phyloP scores from a whole-genome alignment of 2,113 vertebrate species.

The Labeo rohita region DNA sequence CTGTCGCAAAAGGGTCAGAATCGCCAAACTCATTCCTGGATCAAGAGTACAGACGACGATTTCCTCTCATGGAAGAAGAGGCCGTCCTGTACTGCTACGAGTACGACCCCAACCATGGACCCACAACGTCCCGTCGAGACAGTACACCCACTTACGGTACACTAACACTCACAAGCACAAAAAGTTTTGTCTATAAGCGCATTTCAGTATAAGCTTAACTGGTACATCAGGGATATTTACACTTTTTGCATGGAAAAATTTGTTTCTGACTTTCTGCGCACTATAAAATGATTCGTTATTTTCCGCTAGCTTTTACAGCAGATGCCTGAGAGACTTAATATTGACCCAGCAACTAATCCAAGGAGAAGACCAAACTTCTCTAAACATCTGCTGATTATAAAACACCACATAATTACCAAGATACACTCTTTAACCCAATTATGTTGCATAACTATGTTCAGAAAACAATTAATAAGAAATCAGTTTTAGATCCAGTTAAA shows the following conservation, averaged over 20 bases:
- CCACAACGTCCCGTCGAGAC: constrained; percentile 82
- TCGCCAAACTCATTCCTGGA: constrained; percentile 99
- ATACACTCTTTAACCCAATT: neutral
- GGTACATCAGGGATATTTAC: neutral
- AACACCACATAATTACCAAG: neutral
- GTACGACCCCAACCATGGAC: constrained; percentile 85
- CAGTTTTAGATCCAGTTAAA: neutral
- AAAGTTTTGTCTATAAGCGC: neutral
- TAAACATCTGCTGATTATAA: constrained; percentile 11
- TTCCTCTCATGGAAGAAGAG: constrained; percentile 92
- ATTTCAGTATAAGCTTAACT: neutral
- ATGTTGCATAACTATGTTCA: neutral
- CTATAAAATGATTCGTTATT: neutral
- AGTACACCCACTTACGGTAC: constrained; percentile 94
- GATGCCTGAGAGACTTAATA: constrained; percentile 5
- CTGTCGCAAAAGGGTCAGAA: constrained; percentile 90
- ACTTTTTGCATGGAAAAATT: neutral
- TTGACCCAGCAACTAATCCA: neutral
- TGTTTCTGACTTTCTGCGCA: constrained; percentile 3
- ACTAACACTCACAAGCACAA: constrained; percentile 19
- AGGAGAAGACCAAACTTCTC: neutral
- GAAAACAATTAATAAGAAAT: neutral
- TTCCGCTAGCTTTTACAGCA: constrained; percentile 15
- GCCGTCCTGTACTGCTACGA: constrained; percentile 92
- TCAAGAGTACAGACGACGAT: constrained; percentile 89